These are phyloP conservation scores for Hyles euphorbiae DNA, from an alignment of 1,140 invertebrate species.

Conservation along the genomic window DNA sequence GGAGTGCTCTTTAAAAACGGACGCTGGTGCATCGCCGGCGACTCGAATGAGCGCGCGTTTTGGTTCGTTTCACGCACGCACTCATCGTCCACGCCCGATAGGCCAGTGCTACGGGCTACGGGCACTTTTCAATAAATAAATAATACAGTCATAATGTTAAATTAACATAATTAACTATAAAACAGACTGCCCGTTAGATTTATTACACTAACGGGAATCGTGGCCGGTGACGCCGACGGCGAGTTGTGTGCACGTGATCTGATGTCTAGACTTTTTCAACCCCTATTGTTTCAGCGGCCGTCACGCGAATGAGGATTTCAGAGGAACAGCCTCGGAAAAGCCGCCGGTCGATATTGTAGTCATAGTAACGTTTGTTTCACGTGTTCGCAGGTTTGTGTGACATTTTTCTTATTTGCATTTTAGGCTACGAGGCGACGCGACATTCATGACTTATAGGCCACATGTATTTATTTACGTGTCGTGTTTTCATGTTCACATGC, in stretches of 20 bases:
- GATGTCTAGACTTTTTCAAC: conserved; percentile 51
- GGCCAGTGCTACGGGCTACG: conserved; percentile 17
- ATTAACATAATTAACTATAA: too few species aligned
- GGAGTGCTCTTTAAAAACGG: conserved; percentile 60
- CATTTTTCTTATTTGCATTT: conserved; percentile 68
- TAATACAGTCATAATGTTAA: too few species aligned
- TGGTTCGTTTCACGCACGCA: conserved; percentile 61
- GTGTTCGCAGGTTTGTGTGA: conserved; percentile 46
- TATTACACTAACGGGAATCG: conserved; percentile 17
- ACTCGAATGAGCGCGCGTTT: conserved; percentile 37
- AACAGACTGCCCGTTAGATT: conserved; percentile 5
- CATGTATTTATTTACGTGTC: too few species aligned
- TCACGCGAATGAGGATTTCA: conserved; percentile 67
- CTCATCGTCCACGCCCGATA: conserved; percentile 51
- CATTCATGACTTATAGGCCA: conserved; percentile 32
- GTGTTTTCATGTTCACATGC: too few species aligned
- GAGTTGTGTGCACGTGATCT: conserved; percentile 13
- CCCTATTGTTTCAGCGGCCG: conserved; percentile 59
- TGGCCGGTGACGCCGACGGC: conserved; percentile 11
- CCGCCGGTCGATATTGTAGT: conserved; percentile 68
- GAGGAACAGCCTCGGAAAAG: conserved; percentile 67
- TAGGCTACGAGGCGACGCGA: conserved; percentile 51
- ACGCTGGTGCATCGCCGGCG: conserved; percentile 52
- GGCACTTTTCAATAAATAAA: too few species aligned
- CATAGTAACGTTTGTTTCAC: conserved; percentile 70